Percentiles rank a stretch among this genome's conserved stretches.
Evolutionary conservation across 2,797 vertebrate species (phyloP).

Genomic region (Muraenolepis orangiensis): DNA sequence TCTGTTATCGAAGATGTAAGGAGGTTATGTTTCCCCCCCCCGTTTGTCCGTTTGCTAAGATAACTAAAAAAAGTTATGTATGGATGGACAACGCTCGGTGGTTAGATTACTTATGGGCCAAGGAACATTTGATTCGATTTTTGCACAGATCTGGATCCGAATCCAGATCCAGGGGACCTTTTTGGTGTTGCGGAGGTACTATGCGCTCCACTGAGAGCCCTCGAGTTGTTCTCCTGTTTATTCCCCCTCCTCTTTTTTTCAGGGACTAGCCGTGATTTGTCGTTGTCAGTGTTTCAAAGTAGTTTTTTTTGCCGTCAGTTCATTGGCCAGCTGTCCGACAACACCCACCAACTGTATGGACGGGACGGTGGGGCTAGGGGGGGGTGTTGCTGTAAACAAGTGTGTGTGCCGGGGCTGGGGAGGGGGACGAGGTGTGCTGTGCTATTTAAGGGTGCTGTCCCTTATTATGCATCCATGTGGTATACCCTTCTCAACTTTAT

Average conservation of each 20-base stretch:
- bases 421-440: not conserved
- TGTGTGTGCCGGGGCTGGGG: not conserved
- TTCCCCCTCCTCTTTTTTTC: not conserved
- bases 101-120: no score
- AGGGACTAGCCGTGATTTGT: slow-evolving; percentile 36
- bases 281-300: slow-evolving; percentile 35
- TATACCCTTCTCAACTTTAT: not conserved
- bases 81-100: no score
- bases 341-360: slow-evolving; percentile 48
- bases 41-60: no score
- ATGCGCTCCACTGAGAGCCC: no score
- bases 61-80: no score
- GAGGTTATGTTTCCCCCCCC: no score
- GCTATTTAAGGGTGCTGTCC: slow-evolving; percentile 6
- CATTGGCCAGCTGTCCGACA: slow-evolving; percentile 56
- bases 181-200: no score
- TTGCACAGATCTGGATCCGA: no score
- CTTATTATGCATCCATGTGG: not conserved
- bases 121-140: no score
- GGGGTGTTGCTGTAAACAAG: slow-evolving; percentile 20
- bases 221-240: no score
- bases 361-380: slow-evolving; percentile 20
- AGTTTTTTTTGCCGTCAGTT: slow-evolving; percentile 28
- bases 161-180: no score
- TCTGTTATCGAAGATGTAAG: no score